A percentile compares a stretch with the other conserved stretches of the same genome.
phyloP scores from a whole-genome alignment of 2,888 invertebrate genomes.

The Podabrus alpinus region DNA sequence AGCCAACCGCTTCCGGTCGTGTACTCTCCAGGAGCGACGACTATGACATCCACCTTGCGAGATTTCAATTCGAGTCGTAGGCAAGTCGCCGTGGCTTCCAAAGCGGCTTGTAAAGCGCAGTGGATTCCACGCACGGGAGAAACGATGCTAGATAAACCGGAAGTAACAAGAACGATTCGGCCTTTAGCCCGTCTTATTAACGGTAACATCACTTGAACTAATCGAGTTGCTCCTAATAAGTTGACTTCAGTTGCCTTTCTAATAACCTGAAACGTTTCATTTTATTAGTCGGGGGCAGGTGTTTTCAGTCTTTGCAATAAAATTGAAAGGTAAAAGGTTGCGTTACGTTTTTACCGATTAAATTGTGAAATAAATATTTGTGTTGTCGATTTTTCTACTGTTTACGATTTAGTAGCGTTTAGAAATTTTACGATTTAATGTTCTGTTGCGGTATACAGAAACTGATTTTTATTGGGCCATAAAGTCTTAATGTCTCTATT shows the following conservation, averaged over 20 bases:
- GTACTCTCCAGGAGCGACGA: slow-evolving; percentile 84
- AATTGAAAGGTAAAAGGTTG: not conserved
- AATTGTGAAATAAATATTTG: not conserved
- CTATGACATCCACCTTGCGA: slow-evolving; percentile 80
- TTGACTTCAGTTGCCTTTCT: slow-evolving; percentile 73
- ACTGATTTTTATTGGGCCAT: slow-evolving; percentile 3
- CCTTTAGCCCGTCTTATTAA: slow-evolving; percentile 77
- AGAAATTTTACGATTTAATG: slow-evolving; percentile 9
- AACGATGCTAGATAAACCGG: slow-evolving; percentile 78
- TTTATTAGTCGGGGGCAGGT: not conserved
- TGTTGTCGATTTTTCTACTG: not conserved
- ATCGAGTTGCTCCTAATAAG: slow-evolving; percentile 69
- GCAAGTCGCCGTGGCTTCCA: slow-evolving; percentile 80
- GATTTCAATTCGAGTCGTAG: slow-evolving; percentile 78
- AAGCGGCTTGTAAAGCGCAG: slow-evolving; percentile 75
- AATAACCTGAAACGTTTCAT: slow-evolving; percentile 45
- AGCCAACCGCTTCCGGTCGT: slow-evolving; percentile 81
- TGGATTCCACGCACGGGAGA: slow-evolving; percentile 82
- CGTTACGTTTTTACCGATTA: not conserved
- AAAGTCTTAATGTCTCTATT: not conserved
- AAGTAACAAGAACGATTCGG: slow-evolving; percentile 79
- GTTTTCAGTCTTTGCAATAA: not conserved
- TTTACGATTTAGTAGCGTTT: slow-evolving; percentile 9
- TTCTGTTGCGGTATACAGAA: not conserved
- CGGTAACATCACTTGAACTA: slow-evolving; percentile 76